Conservation (phyloP, 1,140 invertebrate genomes). For the Caenorhabditis tropicalis region DNA sequence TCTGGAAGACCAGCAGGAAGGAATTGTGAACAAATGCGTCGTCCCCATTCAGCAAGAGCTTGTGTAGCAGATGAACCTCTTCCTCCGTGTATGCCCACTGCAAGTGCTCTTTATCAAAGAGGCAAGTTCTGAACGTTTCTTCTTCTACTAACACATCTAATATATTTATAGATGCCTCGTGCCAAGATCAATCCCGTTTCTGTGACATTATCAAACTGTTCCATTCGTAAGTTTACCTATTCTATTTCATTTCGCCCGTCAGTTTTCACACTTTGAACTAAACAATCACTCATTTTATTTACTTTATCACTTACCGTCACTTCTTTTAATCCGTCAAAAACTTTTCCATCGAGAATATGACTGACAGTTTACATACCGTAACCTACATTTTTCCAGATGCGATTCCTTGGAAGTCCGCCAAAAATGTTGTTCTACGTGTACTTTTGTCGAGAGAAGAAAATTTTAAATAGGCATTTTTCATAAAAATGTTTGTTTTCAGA, state of each 20-base stretch:
- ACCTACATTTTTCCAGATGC: conserved; percentile 35
- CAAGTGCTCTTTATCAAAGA: conserved; percentile 42
- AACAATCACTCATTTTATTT: conserved; percentile 1
- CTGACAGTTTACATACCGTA: not conserved
- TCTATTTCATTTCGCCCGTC: not conserved
- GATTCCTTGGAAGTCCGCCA: conserved; percentile 53
- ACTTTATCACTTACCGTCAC: conserved; percentile 17
- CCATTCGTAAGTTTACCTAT: conserved; percentile 52
- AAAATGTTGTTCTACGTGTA: conserved; percentile 53
- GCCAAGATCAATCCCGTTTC: conserved; percentile 56
- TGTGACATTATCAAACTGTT: conserved; percentile 60
- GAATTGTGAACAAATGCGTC: conserved; percentile 48
- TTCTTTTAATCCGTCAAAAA: not conserved
- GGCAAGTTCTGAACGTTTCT: not conserved
- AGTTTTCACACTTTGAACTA: conserved; percentile 13
- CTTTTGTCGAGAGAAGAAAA: conserved; percentile 39
- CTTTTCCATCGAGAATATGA: not conserved
- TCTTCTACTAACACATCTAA: not conserved
- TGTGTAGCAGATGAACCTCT: conserved; percentile 38
- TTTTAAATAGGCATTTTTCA: not conserved
- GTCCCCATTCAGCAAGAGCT: conserved; percentile 52
- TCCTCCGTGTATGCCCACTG: conserved; percentile 39
- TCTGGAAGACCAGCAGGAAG: conserved; percentile 56
- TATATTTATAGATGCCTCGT: conserved; percentile 47
- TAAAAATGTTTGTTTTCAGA: not conserved